Conservation (phyloP, 2,113 vertebrate species). For the Leptodactylus fuscus region DNA sequence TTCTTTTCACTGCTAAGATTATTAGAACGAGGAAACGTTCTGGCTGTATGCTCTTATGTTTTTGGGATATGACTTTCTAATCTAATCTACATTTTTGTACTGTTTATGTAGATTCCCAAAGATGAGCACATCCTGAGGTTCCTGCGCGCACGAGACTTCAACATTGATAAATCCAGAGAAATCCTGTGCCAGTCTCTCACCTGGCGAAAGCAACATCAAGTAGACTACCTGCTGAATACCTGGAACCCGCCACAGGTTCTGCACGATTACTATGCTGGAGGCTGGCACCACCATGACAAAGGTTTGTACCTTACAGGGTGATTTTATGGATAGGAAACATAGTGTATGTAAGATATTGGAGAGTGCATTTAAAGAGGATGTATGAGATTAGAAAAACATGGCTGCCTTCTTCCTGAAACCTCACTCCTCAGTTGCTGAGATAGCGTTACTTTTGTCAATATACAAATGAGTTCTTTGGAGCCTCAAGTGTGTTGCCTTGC, state of each 20-base stretch:
- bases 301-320: conserved; percentile 71
- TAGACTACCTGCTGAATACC: conserved; percentile 91
- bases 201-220: conserved; percentile 95
- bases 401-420: too few species aligned
- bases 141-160: conserved; percentile 91
- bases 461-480: too few species aligned
- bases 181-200: conserved; percentile 91
- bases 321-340: not conserved
- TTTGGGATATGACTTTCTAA: too few species aligned
- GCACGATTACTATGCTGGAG: conserved; percentile 89
- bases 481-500: too few species aligned
- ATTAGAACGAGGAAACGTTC: not conserved
- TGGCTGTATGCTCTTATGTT: not conserved
- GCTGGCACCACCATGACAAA: conserved; percentile 96
- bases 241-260: conserved; percentile 90
- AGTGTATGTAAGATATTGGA: too few species aligned
- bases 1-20: not conserved
- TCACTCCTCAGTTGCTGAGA: too few species aligned
- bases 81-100: not conserved
- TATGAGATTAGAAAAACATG: too few species aligned
- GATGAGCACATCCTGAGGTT: conserved; percentile 95
- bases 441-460: too few species aligned
- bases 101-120: conserved; percentile 85
- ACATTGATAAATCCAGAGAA: conserved; percentile 91
- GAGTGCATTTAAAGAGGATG: not conserved